Evolutionary conservation across 2,888 invertebrate species (phyloP), one percentile per base, ranked within the genome.

Genomic region (Dolichopus griseipennis): DNA sequence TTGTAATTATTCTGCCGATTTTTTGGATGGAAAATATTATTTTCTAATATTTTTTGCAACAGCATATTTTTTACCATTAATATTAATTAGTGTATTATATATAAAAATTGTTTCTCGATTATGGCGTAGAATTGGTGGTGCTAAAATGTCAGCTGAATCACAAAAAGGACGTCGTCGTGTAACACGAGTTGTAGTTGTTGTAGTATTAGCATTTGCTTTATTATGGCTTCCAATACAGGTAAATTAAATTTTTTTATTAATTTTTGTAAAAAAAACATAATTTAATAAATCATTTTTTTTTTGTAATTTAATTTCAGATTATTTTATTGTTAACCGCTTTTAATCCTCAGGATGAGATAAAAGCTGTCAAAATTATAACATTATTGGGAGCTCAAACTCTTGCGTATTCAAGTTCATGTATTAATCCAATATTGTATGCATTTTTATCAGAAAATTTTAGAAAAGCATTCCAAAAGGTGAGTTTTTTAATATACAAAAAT

Each of bases 151-250:
- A 22, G 90, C 90, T 10, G 93, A 94, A 78, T 81, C 81, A 67
- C 78, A 90, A 71, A 85, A 92, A 65, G 92, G 93, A 69, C 91
- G 93, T 81, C 90, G 90, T 81, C 86, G 93, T 71, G 96, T 95
- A 33, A 96, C 96, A 1, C 85, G 93, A 73, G 88, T 97, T 85
- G 95, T 97, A 10, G 88, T 95, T 66, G 90, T 94, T 52, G 93
- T 95, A 61, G 93, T 95, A 8, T 90, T 92, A 63, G 93, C 93
- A 67, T 97, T 97, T 78, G 95, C 95, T 18, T 85, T 93, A n/a
- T 93, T 95, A 83, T 96, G 96, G 96, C 88, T 92, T 76, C 96
- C 96, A 9, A 91, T 96, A 75, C 95, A 95, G 86, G 90, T 95
- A 73, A 83, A 75, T 68, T 34, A 18, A 34, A 34, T 34, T 64